Evolutionary conservation across 2,888 invertebrate genomes (phyloP).

Genomic region (Drosophila buzzatii): DNA sequence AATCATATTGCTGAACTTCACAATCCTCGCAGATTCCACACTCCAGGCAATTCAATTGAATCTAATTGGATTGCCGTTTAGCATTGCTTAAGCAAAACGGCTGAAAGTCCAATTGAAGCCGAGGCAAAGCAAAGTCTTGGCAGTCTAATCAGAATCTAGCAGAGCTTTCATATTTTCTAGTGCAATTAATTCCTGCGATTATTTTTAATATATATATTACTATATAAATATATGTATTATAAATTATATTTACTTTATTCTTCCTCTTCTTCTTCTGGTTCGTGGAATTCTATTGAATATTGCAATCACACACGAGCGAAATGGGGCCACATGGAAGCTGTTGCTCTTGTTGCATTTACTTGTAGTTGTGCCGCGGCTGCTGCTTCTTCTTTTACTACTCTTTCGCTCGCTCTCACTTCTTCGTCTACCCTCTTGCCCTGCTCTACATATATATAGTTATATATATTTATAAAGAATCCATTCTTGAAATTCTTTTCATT

Average conservation of each 20-base stretch:
- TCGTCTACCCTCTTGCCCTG: not conserved
- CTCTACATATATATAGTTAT: slow-evolving; percentile 11
- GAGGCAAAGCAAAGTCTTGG: not conserved
- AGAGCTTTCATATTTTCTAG: not conserved
- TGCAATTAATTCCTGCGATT: not conserved
- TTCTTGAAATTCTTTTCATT: slow-evolving; percentile 45
- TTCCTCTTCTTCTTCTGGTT: not conserved
- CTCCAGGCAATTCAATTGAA: not conserved
- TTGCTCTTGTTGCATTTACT: slow-evolving; percentile 3
- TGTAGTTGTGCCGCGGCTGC: not conserved
- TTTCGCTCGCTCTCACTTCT: not conserved
- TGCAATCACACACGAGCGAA: not conserved
- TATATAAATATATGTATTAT: not conserved
- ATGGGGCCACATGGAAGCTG: slow-evolving; percentile 11
- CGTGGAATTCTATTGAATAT: slow-evolving; percentile 3
- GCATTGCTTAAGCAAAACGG: no score
- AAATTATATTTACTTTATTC: not conserved
- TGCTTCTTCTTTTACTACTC: not conserved
- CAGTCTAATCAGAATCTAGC: not conserved
- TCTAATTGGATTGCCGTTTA: slow-evolving; percentile 1
- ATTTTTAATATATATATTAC: not conserved
- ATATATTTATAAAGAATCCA: slow-evolving; percentile 28
- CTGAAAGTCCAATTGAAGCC: slow-evolving; percentile 1
- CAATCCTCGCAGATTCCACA: not conserved
- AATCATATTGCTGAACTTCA: not conserved